Evolutionary conservation across 2,888 invertebrate species (phyloP).

Genomic region (Polia nebulosa): DNA sequence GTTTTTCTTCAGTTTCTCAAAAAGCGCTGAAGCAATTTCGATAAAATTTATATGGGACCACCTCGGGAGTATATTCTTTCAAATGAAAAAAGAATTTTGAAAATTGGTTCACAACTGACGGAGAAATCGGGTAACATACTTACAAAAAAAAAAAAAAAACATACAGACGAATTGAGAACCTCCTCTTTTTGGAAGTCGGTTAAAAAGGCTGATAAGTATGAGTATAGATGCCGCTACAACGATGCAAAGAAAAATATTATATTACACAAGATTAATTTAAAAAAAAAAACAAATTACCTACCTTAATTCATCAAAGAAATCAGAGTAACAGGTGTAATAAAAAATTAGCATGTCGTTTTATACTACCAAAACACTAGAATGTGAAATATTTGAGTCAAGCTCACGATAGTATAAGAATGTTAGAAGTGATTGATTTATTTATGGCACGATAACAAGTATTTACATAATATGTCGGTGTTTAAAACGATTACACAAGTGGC

Average conservation of each 20-base stretch:
- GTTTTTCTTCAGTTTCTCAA: too few species aligned
- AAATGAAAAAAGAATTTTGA: too few species aligned
- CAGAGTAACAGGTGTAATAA: background rate
- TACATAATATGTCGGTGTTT: conserved; percentile 28
- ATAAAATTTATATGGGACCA: too few species aligned
- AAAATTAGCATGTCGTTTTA: conserved; percentile 12
- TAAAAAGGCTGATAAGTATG: too few species aligned
- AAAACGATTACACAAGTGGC: background rate
- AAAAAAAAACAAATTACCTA: conserved; percentile 3
- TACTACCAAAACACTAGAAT: conserved; percentile 12
- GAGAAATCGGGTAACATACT: too few species aligned
- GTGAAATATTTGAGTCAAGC: conserved; percentile 22
- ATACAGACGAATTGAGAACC: too few species aligned
- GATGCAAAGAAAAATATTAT: background rate
- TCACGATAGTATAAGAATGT: conserved; percentile 27
- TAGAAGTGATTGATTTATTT: conserved; percentile 33
- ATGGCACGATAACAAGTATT: conserved; percentile 2
- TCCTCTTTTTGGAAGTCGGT: too few species aligned
- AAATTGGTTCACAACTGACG: too few species aligned
- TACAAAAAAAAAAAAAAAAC: too few species aligned
- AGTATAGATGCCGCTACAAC: background rate
- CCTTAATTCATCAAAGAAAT: conserved; percentile 1
- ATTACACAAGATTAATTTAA: background rate
- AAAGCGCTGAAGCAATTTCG: too few species aligned
- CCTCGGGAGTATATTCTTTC: too few species aligned